Base-by-base conservation (phyloP, 2,888 invertebrate genomes). In the Hypsopygia costalis region DNA sequence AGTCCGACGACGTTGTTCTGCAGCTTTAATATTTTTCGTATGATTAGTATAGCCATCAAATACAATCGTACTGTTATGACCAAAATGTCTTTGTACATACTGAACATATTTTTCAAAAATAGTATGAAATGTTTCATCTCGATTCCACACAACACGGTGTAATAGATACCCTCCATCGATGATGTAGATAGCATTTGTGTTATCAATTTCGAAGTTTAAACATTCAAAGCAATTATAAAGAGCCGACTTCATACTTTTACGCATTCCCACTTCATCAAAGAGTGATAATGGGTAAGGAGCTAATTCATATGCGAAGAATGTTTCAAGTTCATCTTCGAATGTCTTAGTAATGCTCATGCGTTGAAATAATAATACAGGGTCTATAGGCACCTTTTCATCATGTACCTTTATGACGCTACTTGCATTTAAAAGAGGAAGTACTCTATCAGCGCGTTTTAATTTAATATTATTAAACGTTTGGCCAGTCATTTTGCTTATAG, bases 281-380 rank as follows among this genome's bases (percentile, higher is more conserved):
- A 59, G 25, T 8, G 54, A 45, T 41, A 56, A 40, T 8, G 55
- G 57, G 40, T 54, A 55, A 6, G 59, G 59, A 39, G 54, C 45
- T 41, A 60, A 49, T 48, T 60, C 61, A 44, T 57, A 59, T 22
- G 36, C 47, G 16, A 55, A 59, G 44, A 34, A 61, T 46, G 41
- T 42, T 51, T 56, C 53, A 31, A 66, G 30, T 38, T 64, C 53
- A 43, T 56, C 52, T 41, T 59, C 32, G 48, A 52, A 59, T 33
- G 51, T 27, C 31, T 8, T 34, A 39, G 53, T 56, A 39, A 66
- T 45, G 51, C 54, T 53, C 47, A 67, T 68, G 22, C 64, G 50
- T 55, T 63, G 73, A 58, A 65, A 66, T 44, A 66, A 56, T 51
- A 52, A 56, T 46, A 59, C 48, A 29, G 64, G 62, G 45, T 69